A percentile compares a stretch with the other conserved stretches of the same genome.
Evolutionary conservation across 2,113 vertebrate genomes (phyloP).

Genomic region (Ochotona curzoniae): DNA sequence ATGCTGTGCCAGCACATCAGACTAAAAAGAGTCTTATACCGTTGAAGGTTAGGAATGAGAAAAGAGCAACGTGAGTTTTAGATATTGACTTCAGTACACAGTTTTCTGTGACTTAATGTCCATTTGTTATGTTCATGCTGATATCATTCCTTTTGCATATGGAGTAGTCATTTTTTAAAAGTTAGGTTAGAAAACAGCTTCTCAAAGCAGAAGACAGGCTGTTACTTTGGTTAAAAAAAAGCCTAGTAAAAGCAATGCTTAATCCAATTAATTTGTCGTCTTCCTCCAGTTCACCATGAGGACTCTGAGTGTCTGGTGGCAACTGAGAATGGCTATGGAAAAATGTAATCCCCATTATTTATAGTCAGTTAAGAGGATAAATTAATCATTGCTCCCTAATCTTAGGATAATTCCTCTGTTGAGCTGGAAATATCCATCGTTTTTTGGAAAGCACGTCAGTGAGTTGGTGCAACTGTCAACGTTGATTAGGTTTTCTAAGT

Average conservation of each 20-base stretch:
- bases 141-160: not conserved
- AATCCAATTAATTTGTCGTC: constrained; percentile 86
- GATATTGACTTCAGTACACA: constrained; percentile 4
- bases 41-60: not conserved
- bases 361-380: constrained; percentile 87
- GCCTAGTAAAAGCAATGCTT: constrained; percentile 80
- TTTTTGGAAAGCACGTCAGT: constrained; percentile 82
- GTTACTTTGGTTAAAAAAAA: constrained; percentile 44
- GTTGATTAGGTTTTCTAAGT: constrained; percentile 74
- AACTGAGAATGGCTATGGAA: constrained; percentile 81
- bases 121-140: not conserved
- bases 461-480: constrained; percentile 84
- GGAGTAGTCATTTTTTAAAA: constrained; percentile 6
- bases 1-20: not conserved
- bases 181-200: constrained; percentile 33
- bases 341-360: constrained; percentile 87
- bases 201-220: constrained; percentile 59
- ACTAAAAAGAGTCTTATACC: constrained; percentile 15
- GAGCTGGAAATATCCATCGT: constrained; percentile 80
- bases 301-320: constrained; percentile 82
- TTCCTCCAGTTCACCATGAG: constrained; percentile 83
- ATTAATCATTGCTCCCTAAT: constrained; percentile 86
- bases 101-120: constrained; percentile 14
- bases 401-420: constrained; percentile 86
- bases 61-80: constrained; percentile 29